Evolutionary conservation across 1,140 invertebrate species (phyloP).

Genomic region (Drosophila ohnishii): DNA sequence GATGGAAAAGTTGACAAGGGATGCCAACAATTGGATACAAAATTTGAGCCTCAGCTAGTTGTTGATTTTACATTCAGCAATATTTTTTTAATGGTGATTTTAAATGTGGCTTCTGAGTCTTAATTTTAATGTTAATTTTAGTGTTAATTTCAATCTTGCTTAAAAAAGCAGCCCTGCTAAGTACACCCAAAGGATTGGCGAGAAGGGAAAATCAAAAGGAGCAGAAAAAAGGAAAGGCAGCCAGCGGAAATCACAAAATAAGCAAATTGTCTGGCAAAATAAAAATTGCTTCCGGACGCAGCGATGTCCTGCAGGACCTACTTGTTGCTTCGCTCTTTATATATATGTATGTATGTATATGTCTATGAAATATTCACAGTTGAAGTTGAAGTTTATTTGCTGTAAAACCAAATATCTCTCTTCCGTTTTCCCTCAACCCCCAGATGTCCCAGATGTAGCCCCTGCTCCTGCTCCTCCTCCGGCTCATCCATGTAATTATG

Average conservation of each 20-base stretch:
- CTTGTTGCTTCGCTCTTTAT: slow-evolving; percentile 45
- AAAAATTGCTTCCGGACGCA: slow-evolving; percentile 81
- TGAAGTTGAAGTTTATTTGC: slow-evolving; percentile 8
- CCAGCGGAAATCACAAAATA: slow-evolving; percentile 82
- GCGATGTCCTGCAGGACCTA: slow-evolving; percentile 38
- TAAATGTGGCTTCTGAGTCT: too few species aligned
- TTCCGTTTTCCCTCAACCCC: slow-evolving; percentile 2
- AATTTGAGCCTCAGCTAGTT: neutral
- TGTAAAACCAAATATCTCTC: neutral
- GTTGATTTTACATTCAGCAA: neutral
- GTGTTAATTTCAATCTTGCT: neutral
- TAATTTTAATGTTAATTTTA: neutral
- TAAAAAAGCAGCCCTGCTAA: neutral
- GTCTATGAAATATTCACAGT: neutral
- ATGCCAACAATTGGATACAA: neutral
- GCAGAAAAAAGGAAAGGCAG: slow-evolving; percentile 21
- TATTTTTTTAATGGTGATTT: neutral
- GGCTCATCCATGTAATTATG: slow-evolving; percentile 29
- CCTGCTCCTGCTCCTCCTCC: neutral
- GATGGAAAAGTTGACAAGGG: neutral
- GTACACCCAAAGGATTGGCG: slow-evolving; percentile 29
- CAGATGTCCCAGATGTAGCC: too few species aligned
- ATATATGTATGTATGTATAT: neutral
- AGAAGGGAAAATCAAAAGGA: neutral
- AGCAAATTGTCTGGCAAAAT: slow-evolving; percentile 83